Conservation (phyloP, 2,797 vertebrate genomes). For the Tamandua tetradactyla region DNA sequence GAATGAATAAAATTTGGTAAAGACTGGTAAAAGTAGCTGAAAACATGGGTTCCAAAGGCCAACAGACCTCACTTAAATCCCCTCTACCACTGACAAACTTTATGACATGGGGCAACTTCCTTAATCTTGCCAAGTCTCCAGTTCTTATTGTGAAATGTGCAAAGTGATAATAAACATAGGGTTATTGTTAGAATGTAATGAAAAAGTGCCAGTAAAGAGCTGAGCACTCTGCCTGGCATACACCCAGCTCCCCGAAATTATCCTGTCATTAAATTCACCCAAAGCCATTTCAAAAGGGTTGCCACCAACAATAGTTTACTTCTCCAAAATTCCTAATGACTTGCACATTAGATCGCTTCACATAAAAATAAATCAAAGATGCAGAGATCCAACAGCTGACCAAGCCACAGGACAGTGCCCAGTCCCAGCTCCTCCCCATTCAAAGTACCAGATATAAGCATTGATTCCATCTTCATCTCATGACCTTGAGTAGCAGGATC, state of each 20-base stretch:
- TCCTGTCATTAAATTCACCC: slow-evolving; percentile 33
- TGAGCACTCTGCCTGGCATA: neutral
- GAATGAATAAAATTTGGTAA: neutral
- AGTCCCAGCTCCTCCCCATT: neutral
- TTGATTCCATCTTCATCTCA: slow-evolving; percentile 47
- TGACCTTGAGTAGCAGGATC: slow-evolving; percentile 67
- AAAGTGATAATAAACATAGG: neutral
- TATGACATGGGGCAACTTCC: neutral
- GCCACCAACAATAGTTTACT: neutral
- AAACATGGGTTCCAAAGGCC: neutral
- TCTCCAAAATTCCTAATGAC: slow-evolving; percentile 12
- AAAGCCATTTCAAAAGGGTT: neutral
- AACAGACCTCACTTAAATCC: neutral
- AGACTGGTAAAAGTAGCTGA: neutral
- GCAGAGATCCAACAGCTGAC: slow-evolving; percentile 19
- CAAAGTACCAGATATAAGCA: neutral
- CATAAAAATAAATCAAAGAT: slow-evolving; percentile 49
- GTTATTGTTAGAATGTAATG: neutral
- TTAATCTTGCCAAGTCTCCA: neutral
- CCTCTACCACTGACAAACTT: neutral
- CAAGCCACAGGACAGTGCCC: slow-evolving; percentile 17
- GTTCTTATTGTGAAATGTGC: neutral
- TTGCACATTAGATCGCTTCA: slow-evolving; percentile 1
- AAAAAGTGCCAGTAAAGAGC: neutral
- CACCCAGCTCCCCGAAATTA: neutral